Conservation (phyloP, 2,888 invertebrate genomes). For the Mayetiola destructor region DNA sequence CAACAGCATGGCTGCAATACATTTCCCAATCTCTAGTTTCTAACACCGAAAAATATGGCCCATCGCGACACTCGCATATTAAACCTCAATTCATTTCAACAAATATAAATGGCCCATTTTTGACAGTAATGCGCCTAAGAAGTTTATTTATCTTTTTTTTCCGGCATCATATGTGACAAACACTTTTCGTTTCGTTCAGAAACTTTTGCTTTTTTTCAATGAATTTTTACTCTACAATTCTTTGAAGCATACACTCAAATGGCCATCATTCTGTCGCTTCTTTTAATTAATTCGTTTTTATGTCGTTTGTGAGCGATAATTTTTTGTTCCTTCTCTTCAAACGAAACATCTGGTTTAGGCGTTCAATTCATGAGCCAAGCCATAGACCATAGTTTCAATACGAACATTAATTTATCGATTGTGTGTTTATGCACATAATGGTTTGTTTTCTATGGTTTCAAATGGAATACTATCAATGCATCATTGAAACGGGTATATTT, state of each 20-base stretch:
- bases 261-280: neutral
- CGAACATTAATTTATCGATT: neutral
- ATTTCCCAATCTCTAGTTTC: too few relatives aligned
- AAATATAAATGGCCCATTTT: constrained; percentile 1
- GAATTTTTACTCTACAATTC: too few relatives aligned
- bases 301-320: too few relatives aligned
- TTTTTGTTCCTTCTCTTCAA: neutral
- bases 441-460: constrained; percentile 10
- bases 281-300: constrained; percentile 11
- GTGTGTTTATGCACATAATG: constrained; percentile 6
- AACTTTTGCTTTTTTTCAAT: neutral
- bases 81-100: constrained; percentile 7
- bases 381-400: too few relatives aligned
- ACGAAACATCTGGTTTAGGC: neutral
- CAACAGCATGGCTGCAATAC: too few relatives aligned
- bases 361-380: too few relatives aligned
- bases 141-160: neutral
- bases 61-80: neutral
- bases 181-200: neutral
- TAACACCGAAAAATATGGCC: constrained; percentile 2
- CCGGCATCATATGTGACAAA: neutral
- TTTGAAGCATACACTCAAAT: too few relatives aligned
- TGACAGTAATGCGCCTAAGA: neutral
- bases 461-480: too few relatives aligned
- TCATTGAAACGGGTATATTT: neutral